Evolutionary conservation across 2,113 vertebrate species (phyloP).

Genomic region (Aspiorhynchus laticeps): DNA sequence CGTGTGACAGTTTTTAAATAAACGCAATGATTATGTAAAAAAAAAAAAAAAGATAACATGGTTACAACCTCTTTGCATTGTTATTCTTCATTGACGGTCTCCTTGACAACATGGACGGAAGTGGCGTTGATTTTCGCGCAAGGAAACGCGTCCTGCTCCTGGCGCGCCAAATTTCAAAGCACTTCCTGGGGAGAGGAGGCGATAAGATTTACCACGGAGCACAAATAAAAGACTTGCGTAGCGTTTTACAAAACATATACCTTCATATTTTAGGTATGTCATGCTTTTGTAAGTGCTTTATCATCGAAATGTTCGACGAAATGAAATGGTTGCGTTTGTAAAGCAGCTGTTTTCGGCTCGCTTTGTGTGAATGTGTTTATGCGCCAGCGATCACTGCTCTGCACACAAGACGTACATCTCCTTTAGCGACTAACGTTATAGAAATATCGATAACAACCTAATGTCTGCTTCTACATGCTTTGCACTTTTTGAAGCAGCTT

Average conservation of each 20-base stretch:
- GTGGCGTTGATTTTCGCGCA: constrained; percentile 63
- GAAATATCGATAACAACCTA: background rate
- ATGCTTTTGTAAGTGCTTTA: background rate
- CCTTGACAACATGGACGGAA: constrained; percentile 58
- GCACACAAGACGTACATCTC: background rate
- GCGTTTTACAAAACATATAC: background rate
- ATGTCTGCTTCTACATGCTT: background rate
- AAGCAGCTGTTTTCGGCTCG: background rate
- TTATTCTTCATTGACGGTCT: background rate
- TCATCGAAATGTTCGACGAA: background rate
- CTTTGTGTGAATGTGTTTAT: constrained; percentile 5
- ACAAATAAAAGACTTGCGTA: constrained; percentile 13
- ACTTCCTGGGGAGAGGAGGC: constrained; percentile 72
- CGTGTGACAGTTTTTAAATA: too few relatives aligned
- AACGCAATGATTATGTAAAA: too few relatives aligned
- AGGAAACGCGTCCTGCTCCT: constrained; percentile 63
- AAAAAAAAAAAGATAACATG: too few relatives aligned
- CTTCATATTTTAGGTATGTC: constrained; percentile 30
- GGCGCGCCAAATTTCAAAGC: constrained; percentile 87
- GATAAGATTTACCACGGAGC: constrained; percentile 27
- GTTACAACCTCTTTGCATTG: background rate
- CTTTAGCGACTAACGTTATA: too few relatives aligned
- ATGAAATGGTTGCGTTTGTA: background rate
- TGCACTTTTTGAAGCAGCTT: background rate
- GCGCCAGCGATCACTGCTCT: background rate